Conservation (phyloP, 2,888 invertebrate species). For the Cataglyphis rosenhaueri region DNA sequence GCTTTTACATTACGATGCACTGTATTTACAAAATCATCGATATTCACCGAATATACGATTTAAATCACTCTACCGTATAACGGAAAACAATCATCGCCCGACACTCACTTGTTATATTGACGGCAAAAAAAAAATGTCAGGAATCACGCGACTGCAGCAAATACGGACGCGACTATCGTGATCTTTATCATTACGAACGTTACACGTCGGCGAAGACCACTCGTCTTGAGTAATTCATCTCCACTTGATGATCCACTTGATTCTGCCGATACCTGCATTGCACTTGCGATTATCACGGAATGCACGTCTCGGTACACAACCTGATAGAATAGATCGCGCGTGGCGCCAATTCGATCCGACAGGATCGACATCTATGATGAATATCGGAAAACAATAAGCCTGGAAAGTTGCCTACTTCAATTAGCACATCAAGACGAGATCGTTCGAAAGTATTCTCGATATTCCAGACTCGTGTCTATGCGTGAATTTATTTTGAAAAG, state of each 20-base stretch:
- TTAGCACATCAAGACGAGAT: neutral
- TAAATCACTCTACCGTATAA: neutral
- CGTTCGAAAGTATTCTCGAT: neutral
- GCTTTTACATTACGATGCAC: neutral
- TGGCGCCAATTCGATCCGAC: neutral
- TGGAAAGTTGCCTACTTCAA: no score
- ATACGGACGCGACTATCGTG: neutral
- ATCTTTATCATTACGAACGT: neutral
- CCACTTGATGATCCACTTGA: neutral
- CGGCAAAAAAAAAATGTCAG: neutral
- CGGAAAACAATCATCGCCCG: neutral
- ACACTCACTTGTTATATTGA: neutral
- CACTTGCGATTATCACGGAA: neutral
- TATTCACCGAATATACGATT: neutral
- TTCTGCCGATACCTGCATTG: neutral
- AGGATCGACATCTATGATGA: neutral
- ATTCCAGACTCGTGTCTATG: neutral
- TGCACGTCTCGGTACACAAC: neutral
- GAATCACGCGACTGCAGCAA: neutral
- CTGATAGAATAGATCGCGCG: neutral
- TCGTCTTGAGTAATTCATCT: neutral
- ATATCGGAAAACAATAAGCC: neutral
- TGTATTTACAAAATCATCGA: neutral
- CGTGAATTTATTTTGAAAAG: neutral
- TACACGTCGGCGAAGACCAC: neutral